phyloP scores from a whole-genome alignment of 2,888 invertebrate species.

The Leptopilina myrica region DNA sequence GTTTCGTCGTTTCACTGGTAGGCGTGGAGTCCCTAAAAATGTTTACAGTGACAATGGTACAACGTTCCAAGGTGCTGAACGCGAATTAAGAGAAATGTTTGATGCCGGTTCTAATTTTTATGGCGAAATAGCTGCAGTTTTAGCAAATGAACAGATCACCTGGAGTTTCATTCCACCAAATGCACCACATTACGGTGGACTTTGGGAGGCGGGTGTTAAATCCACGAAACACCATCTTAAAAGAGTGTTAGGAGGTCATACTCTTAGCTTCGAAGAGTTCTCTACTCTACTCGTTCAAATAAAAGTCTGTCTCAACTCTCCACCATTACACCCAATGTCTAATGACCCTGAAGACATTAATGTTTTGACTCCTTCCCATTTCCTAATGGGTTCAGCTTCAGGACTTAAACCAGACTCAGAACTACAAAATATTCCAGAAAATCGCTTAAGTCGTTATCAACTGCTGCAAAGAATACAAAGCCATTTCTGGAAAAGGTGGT shows the following conservation, averaged over 20 bases:
- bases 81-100: constrained; percentile 43
- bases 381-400: too few species aligned
- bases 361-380: too few species aligned
- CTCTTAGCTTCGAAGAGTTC: too few species aligned
- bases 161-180: too few species aligned
- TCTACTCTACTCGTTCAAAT: too few species aligned
- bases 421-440: constrained; percentile 36
- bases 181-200: too few species aligned
- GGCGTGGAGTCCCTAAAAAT: constrained; percentile 37
- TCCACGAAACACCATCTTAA: too few species aligned
- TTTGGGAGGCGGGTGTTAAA: too few species aligned
- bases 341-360: too few species aligned
- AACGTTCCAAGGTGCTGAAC: constrained; percentile 44
- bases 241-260: too few species aligned
- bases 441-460: constrained; percentile 42
- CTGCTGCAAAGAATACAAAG: constrained; percentile 44
- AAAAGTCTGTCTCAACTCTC: too few species aligned
- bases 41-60: constrained; percentile 48
- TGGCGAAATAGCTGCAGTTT: background rate
- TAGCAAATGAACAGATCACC: constrained; percentile 40
- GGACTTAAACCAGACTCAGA: constrained; percentile 40
- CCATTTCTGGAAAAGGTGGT: constrained; percentile 39
- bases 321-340: too few species aligned
- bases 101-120: constrained; percentile 32
- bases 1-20: constrained; percentile 40